These are phyloP conservation scores for Smutsia temminckii DNA, from an alignment of 2,797 vertebrate genomes.

Conservation along the genomic window DNA sequence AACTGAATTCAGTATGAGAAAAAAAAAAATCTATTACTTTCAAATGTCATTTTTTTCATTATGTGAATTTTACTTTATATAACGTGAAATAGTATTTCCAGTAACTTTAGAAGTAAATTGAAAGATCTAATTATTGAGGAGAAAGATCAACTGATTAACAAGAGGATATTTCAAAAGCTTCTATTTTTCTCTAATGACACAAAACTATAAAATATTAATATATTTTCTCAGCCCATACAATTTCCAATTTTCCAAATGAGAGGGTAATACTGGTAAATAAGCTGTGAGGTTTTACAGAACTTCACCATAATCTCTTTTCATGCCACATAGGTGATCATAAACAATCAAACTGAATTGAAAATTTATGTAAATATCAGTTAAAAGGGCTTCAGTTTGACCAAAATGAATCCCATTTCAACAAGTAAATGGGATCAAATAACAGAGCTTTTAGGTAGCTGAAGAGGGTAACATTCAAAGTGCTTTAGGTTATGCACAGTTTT, in stretches of 20 bases:
- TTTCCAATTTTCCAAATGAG: conserved; percentile 50
- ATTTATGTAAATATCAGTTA: conserved; percentile 52
- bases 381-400: not conserved
- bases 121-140: conserved; percentile 72
- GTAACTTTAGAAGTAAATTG: conserved; percentile 76
- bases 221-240: conserved; percentile 51
- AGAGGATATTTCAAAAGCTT: conserved; percentile 64
- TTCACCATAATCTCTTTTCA: not conserved
- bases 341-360: conserved; percentile 10
- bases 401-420: not conserved
- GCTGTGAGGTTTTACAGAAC: not conserved
- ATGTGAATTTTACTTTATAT: conserved; percentile 73
- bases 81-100: conserved; percentile 77
- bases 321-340: not conserved
- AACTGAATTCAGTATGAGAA: conserved; percentile 38
- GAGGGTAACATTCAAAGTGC: not conserved
- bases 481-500: not conserved
- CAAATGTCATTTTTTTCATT: conserved; percentile 63
- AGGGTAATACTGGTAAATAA: conserved; percentile 10
- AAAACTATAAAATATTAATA: conserved; percentile 63
- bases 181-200: conserved; percentile 33
- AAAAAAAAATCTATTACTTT: conserved; percentile 65
- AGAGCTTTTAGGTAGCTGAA: not conserved
- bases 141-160: conserved; percentile 76
- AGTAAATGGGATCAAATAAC: not conserved